Percentiles rank a stretch among this genome's conserved stretches.
These are phyloP conservation scores for Aspiorhynchus laticeps DNA, from an alignment of 2,113 vertebrate species.

Conservation along the genomic window DNA sequence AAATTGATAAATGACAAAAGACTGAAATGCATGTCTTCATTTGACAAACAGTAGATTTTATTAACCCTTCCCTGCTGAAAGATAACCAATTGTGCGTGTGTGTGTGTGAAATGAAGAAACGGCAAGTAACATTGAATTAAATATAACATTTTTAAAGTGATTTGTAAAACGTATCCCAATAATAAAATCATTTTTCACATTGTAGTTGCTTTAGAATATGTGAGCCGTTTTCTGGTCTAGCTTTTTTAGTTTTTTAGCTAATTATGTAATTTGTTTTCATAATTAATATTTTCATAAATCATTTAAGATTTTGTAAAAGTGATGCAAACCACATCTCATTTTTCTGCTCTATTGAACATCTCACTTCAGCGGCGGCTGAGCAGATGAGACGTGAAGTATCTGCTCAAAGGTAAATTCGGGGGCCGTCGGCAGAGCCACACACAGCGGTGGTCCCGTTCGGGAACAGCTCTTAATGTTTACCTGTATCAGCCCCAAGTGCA, in stretches of 20 bases:
- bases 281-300: neutral
- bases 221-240: neutral
- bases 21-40: neutral
- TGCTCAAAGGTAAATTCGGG: neutral
- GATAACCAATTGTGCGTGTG: neutral
- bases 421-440: neutral
- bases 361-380: neutral
- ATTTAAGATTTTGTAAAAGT: neutral
- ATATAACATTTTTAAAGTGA: neutral
- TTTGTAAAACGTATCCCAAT: neutral
- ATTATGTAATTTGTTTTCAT: neutral
- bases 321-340: neutral
- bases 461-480: slow-evolving; percentile 41
- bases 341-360: neutral
- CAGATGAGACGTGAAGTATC: slow-evolving; percentile 21
- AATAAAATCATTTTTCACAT: neutral
- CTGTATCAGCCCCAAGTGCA: slow-evolving; percentile 38
- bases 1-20: slow-evolving; percentile 1
- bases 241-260: neutral
- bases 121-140: neutral
- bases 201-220: neutral
- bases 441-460: slow-evolving; percentile 6
- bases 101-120: neutral
- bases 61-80: neutral
- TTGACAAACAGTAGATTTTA: neutral